Base-by-base conservation (phyloP, 2,888 invertebrate species). In the Melanargia galathea region DNA sequence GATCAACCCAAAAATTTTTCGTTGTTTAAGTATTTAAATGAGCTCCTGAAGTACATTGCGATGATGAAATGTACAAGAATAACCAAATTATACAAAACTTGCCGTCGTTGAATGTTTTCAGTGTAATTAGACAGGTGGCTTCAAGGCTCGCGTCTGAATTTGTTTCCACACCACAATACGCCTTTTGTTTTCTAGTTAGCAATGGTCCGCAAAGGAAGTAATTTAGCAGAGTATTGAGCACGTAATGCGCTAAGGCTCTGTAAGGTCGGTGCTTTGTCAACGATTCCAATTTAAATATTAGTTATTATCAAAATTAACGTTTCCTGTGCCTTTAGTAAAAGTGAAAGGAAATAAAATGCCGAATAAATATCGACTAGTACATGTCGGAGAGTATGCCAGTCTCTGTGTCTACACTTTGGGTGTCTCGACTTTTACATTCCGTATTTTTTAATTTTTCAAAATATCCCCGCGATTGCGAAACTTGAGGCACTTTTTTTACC, bases 181-280 rank as follows among this genome's bases (percentile, higher is more conserved):
- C 75, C 75, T 73, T 80, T 81, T 80, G 79, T 80, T 79, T 81
- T 78, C 79, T 67, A 65, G 70, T 75, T 60, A 68, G 72, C 76
- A 76, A 77, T 76, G 75, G 71, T 69, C 68, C 67, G 77, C 80
- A 71, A 78, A 87, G 90, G 89, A 89, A 90, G 88, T 87, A 84
- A 89, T 90, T 89, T 86, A 75, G 73, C 70, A 73, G 75, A 74
- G 81, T 84, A 87, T 87, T 84, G 81, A 77, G 73, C 90, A 89
- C 90, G 89, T 89, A 87, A 13, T 75, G 72, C 70, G 73, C 74
- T 75, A 74, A 78, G 78, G 79, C 82, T 80, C 75, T 77, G 70
- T 80, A 78, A 88, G 87, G 88, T 84, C 88, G 82, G 73, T 45
- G 74, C 83, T 84, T 86, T 87, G 86, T 67, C 60, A 62, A 62